A percentile compares a stretch with the other conserved stretches of the same genome.
Conservation (phyloP, 2,888 invertebrate genomes). For the Dryadula phaetusa region DNA sequence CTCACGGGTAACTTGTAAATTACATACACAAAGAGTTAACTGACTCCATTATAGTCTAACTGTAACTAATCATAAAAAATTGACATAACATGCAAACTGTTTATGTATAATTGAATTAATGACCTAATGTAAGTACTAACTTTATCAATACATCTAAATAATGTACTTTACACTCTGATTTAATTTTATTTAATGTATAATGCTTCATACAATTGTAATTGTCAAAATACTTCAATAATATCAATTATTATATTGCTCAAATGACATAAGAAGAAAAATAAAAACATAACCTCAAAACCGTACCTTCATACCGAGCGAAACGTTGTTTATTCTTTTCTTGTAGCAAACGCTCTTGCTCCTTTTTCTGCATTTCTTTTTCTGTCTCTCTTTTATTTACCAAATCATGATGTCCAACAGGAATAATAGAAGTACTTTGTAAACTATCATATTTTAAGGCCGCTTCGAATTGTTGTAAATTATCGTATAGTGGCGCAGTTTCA, state of each 20-base stretch:
- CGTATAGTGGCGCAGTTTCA: constrained; percentile 85
- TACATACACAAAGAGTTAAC: constrained; percentile 13
- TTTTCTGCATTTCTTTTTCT: constrained; percentile 59
- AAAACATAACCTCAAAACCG: constrained; percentile 71
- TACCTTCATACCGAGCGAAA: constrained; percentile 72
- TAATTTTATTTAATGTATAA: background rate
- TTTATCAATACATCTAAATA: background rate
- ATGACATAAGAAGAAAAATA: constrained; percentile 22
- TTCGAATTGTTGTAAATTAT: constrained; percentile 87
- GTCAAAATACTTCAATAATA: background rate
- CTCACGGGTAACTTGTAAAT: constrained; percentile 5
- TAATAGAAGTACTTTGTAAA: constrained; percentile 44
- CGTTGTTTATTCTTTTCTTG: constrained; percentile 71
- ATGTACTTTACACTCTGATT: background rate
- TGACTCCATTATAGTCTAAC: constrained; percentile 13
- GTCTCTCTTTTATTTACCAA: constrained; percentile 64
- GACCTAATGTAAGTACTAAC: background rate
- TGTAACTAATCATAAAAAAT: constrained; percentile 14
- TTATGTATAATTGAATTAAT: constrained; percentile 11
- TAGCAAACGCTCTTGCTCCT: constrained; percentile 57
- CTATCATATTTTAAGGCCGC: constrained; percentile 53
- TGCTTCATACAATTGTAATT: background rate
- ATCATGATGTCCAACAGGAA: constrained; percentile 63
- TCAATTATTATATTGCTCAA: background rate
- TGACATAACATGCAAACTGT: constrained; percentile 18